These are phyloP conservation scores for Scotopteryx bipunctaria DNA, from an alignment of 2,888 invertebrate genomes.

Conservation along the genomic window DNA sequence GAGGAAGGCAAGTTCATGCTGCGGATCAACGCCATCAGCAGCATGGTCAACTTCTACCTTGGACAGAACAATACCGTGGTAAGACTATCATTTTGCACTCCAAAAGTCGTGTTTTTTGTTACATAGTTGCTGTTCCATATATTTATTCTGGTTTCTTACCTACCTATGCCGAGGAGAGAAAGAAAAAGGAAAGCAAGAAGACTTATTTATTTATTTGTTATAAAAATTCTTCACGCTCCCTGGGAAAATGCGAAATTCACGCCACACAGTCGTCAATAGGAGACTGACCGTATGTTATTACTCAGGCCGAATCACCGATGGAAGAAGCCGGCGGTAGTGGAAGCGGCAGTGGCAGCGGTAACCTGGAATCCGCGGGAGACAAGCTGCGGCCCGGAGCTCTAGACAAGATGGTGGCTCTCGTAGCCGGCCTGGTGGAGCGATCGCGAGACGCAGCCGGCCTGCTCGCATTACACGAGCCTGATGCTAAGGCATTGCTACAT, in stretches of 20 bases:
- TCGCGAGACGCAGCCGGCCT: slow-evolving; percentile 90
- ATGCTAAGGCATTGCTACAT: slow-evolving; percentile 92
- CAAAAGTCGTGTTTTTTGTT: neutral
- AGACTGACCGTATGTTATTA: neutral
- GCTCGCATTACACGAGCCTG: slow-evolving; percentile 89
- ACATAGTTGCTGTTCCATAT: too few relatives aligned
- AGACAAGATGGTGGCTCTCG: slow-evolving; percentile 97
- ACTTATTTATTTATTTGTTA: too few relatives aligned
- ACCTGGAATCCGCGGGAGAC: slow-evolving; percentile 68
- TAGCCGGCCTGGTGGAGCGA: slow-evolving; percentile 94
- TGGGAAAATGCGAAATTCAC: too few relatives aligned
- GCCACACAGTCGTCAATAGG: neutral
- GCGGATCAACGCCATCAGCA: slow-evolving; percentile 93
- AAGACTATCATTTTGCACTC: slow-evolving; percentile 30
- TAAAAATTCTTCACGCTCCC: too few relatives aligned
- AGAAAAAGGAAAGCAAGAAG: too few relatives aligned
- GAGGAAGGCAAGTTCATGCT: slow-evolving; percentile 95
- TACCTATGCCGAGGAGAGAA: neutral
- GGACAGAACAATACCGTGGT: slow-evolving; percentile 85
- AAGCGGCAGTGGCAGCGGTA: slow-evolving; percentile 53
- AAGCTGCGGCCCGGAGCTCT: slow-evolving; percentile 95
- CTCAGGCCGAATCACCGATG: slow-evolving; percentile 67
- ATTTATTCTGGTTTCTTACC: too few relatives aligned
- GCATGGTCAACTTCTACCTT: slow-evolving; percentile 96
- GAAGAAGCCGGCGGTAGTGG: slow-evolving; percentile 76